Base-by-base conservation (phyloP, 2,888 invertebrate species). In the Hesperia comma region DNA sequence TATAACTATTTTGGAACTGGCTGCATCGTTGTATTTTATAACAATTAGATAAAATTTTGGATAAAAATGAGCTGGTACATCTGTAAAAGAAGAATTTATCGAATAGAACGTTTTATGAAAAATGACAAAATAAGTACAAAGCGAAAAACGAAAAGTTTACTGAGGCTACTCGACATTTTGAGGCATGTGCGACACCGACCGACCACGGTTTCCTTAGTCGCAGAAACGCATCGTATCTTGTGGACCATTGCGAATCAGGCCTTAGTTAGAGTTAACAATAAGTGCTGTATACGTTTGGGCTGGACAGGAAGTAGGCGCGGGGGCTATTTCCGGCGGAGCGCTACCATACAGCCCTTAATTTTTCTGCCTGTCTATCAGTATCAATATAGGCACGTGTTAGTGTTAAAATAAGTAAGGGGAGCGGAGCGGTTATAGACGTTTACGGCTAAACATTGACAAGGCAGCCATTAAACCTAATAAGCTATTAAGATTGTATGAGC, bases 241-340 rank as follows among this genome's bases (percentile, higher is more conserved):
- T 17, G 43, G 33, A 4, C n/a, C 43, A 2, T 32, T 14, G 1
- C 10, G 41, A 19, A 49, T 12, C 21, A 19, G 49, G 43, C 53
- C 7, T 12, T 21, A 19, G 7, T 15, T 51, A 49, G 56, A 53
- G 43, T 54, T 58, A 41, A 63, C 63, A 57, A 49, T 57, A 51
- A 57, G 41, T 41, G 54, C 58, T 43, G 49, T 61, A 61, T 67
- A 55, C 49, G 15, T 61, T 61, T 51, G 67, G 70, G 71, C 46
- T 62, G 69, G 72, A 51, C 72, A 68, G 69, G 74, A 68, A 68
- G 43, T 69, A 61, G 71, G 72, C 49, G 72, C 69, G 70, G 68
- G 63, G 63, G 68, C 70, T 69, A 70, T 72, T 74, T 72, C 75
- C 72, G 74, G 69, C 40, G 40, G 66, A 58, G 41, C 32, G 58